phyloP scores from a whole-genome alignment of 2,113 vertebrate genomes.

The Chroicocephalus ridibundus region DNA sequence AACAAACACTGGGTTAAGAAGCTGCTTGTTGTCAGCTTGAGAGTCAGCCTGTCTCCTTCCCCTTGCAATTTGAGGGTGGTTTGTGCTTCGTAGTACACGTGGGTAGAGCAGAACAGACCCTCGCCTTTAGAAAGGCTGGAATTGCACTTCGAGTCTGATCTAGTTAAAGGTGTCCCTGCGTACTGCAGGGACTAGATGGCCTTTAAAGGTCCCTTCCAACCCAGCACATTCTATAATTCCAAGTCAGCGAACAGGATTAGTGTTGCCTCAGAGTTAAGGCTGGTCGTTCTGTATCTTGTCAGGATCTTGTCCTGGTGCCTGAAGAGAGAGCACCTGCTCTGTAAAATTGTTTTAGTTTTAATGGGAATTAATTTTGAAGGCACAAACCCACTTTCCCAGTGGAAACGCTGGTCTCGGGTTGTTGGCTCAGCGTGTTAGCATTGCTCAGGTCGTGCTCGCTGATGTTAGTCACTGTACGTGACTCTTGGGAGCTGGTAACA shows the following conservation, averaged over 20 bases:
- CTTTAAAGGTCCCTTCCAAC: too few species aligned
- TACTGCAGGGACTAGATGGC: too few species aligned
- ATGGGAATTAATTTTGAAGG: neutral
- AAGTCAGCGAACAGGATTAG: fast-evolving
- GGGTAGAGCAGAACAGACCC: too few species aligned
- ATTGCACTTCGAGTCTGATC: fast-evolving
- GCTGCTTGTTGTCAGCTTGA: fast-evolving
- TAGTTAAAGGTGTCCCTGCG: too few species aligned
- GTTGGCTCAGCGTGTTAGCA: too few species aligned
- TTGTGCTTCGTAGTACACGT: fast-evolving
- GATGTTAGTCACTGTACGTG: fast-evolving
- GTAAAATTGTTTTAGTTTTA: too few species aligned
- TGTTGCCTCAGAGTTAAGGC: fast-evolving
- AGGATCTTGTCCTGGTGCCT: too few species aligned
- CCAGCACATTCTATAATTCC: too few species aligned
- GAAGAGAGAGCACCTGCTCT: neutral
- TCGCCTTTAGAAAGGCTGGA: neutral
- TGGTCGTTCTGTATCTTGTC: fast-evolving
- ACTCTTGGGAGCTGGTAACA: fast-evolving
- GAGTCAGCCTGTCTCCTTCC: neutral
- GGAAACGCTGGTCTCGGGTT: fast-evolving
- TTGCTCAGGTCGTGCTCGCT: too few species aligned
- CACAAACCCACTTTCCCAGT: fast-evolving
- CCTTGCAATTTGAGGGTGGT: fast-evolving
- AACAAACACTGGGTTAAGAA: fast-evolving